Conservation (phyloP, 2,888 invertebrate species). For the Polymixis flavicincta region DNA sequence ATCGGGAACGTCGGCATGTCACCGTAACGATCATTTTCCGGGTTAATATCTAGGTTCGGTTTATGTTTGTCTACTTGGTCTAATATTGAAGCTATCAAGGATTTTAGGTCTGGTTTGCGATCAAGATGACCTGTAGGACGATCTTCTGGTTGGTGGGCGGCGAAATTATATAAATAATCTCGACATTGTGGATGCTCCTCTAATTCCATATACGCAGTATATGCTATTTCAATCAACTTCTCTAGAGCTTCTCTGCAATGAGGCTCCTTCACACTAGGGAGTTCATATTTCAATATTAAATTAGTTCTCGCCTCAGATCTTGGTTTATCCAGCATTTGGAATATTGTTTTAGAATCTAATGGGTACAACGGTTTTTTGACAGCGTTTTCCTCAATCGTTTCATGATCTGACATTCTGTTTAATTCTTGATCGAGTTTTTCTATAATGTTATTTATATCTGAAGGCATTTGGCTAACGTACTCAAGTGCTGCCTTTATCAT, state of each 20-base stretch:
- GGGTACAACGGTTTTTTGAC: constrained; percentile 30
- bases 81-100: constrained; percentile 40
- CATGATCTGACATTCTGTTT: constrained; percentile 16
- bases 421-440: constrained; percentile 44
- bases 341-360: constrained; percentile 50
- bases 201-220: constrained; percentile 64
- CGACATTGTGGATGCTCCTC: constrained; percentile 62
- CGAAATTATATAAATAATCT: constrained; percentile 49
- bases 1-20: not conserved
- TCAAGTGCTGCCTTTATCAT: constrained; percentile 52
- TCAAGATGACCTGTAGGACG: constrained; percentile 36
- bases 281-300: constrained; percentile 65
- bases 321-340: constrained; percentile 34
- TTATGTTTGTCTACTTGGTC: constrained; percentile 35
- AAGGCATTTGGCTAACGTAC: constrained; percentile 48
- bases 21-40: constrained; percentile 17
- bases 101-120: constrained; percentile 26
- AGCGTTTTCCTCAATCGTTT: constrained; percentile 20
- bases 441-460: constrained; percentile 40
- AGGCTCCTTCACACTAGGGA: constrained; percentile 62
- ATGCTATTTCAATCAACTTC: constrained; percentile 67
- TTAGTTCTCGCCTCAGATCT: constrained; percentile 50
- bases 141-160: constrained; percentile 39
- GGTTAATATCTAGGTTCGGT: not conserved
- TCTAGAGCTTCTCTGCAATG: constrained; percentile 68